Percentiles rank a stretch among this genome's conserved stretches.
Conservation (phyloP, 2,888 invertebrate species). For the Pachymerium ferrugineum region DNA sequence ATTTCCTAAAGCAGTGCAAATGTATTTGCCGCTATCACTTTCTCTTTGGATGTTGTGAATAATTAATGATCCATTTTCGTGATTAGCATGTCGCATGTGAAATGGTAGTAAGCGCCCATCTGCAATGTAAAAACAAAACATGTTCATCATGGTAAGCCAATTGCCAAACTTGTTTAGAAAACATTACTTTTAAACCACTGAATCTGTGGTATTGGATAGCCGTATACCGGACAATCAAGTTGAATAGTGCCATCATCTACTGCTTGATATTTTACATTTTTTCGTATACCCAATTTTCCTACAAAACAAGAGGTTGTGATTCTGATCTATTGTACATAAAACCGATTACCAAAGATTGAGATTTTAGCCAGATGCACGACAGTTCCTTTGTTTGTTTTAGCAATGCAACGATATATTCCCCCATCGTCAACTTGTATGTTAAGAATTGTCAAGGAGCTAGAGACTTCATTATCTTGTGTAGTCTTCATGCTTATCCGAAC, state of each 20-base stretch:
- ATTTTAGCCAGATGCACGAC: background rate
- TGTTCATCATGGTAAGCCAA: background rate
- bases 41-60: slow-evolving; percentile 88
- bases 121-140: slow-evolving; percentile 41
- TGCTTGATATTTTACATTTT: slow-evolving; percentile 85
- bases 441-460: background rate
- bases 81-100: slow-evolving; percentile 88
- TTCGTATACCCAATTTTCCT: background rate
- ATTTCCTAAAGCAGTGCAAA: slow-evolving; percentile 85
- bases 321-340: background rate
- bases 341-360: background rate
- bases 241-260: slow-evolving; percentile 83
- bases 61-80: slow-evolving; percentile 84
- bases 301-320: background rate
- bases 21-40: slow-evolving; percentile 89
- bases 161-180: slow-evolving; percentile 37
- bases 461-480: background rate
- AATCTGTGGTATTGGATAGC: slow-evolving; percentile 86
- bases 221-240: slow-evolving; percentile 84
- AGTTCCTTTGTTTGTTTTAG: background rate
- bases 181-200: slow-evolving; percentile 89
- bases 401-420: slow-evolving; percentile 12
- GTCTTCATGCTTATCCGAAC: background rate
- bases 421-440: background rate
- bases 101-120: slow-evolving; percentile 80